Percentiles rank a stretch among this genome's conserved stretches.
These are phyloP conservation scores for Ceratosolen solmsi DNA, from an alignment of 1,140 invertebrate species.

Conservation along the genomic window DNA sequence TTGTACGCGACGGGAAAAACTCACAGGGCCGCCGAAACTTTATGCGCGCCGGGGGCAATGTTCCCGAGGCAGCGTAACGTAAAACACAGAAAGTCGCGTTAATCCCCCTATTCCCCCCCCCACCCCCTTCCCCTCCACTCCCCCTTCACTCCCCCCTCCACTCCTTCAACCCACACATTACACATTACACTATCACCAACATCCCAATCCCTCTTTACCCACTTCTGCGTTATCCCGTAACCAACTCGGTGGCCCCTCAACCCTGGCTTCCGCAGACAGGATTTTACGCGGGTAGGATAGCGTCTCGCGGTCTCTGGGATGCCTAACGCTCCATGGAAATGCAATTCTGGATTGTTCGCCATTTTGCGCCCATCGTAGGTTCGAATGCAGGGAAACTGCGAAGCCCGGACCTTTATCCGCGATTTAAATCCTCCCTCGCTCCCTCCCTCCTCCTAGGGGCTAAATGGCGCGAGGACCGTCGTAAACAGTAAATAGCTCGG, in stretches of 20 bases:
- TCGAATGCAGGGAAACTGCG: background rate
- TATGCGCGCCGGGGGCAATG: background rate
- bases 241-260: too few species aligned
- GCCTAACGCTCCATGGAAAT: background rate
- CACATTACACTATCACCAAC: too few species aligned
- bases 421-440: background rate
- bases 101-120: too few species aligned
- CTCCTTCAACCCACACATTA: too few species aligned
- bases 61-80: background rate
- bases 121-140: too few species aligned
- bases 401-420: constrained; percentile 2
- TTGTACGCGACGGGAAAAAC: background rate
- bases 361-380: background rate
- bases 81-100: constrained; percentile 22
- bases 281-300: background rate
- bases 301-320: background rate
- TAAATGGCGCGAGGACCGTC: background rate
- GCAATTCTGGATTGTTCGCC: background rate
- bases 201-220: too few species aligned
- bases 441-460: background rate
- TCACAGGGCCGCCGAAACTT: background rate
- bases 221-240: too few species aligned
- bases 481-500: constrained; percentile 36
- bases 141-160: too few species aligned
- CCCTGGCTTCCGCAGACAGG: background rate